These are phyloP conservation scores for Acanthoscelides obtectus DNA, from an alignment of 2,888 invertebrate genomes.

Conservation along the genomic window DNA sequence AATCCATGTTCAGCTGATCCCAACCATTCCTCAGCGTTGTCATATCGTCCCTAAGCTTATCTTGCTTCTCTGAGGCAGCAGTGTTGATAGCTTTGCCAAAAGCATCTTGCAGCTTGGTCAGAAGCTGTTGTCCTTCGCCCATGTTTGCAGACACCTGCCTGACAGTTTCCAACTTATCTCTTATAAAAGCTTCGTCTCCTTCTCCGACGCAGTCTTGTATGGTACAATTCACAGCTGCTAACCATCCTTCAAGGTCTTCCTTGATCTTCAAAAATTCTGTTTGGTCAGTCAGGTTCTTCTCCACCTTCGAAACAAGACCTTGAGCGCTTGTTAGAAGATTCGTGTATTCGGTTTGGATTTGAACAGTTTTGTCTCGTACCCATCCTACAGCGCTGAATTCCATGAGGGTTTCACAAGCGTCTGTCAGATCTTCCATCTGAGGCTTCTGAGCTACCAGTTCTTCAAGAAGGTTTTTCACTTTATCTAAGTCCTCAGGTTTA, in stretches of 20 bases:
- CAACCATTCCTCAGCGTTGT: slow-evolving; percentile 76
- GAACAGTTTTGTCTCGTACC: slow-evolving; percentile 82
- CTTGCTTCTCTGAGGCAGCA: slow-evolving; percentile 76
- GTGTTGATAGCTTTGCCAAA: slow-evolving; percentile 81
- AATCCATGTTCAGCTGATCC: slow-evolving; percentile 83
- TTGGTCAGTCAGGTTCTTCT: slow-evolving; percentile 87
- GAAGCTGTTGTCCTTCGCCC: slow-evolving; percentile 79
- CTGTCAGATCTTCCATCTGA: slow-evolving; percentile 77
- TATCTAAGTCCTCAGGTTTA: slow-evolving; percentile 71
- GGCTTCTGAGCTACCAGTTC: slow-evolving; percentile 74
- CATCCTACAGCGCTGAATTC: slow-evolving; percentile 80
- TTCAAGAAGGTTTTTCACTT: slow-evolving; percentile 67
- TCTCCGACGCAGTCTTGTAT: slow-evolving; percentile 79
- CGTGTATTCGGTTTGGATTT: slow-evolving; percentile 77
- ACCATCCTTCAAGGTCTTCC: slow-evolving; percentile 78
- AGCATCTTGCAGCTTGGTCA: slow-evolving; percentile 78
- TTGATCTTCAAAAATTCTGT: slow-evolving; percentile 87
- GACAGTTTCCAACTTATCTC: slow-evolving; percentile 76
- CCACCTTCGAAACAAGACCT: slow-evolving; percentile 77
- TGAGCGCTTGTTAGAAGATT: slow-evolving; percentile 74
- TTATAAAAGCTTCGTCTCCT: slow-evolving; percentile 71
- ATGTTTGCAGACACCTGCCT: slow-evolving; percentile 64
- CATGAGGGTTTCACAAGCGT: slow-evolving; percentile 81
- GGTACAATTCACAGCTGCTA: slow-evolving; percentile 73
- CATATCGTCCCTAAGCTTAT: slow-evolving; percentile 70